Conservation (phyloP, 2,888 invertebrate species). For the Heterodera filipjevi region DNA sequence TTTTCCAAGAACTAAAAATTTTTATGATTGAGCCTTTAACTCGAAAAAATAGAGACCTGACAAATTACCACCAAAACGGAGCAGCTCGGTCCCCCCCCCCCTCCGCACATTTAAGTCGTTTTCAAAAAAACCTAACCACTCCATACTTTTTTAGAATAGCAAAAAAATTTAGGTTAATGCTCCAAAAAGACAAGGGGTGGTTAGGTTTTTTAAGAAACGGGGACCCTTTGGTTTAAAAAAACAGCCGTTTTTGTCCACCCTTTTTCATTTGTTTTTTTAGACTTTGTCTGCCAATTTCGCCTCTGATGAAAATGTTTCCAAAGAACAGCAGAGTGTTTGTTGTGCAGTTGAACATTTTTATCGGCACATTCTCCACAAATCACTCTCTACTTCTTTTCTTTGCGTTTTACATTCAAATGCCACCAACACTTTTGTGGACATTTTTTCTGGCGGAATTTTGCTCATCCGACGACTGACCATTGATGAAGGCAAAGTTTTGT, state of each 20-base stretch:
- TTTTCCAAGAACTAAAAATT: neutral
- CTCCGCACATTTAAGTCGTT: no score
- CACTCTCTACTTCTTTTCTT: constrained; percentile 29
- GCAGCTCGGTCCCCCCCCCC: no score
- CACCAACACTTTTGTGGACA: constrained; percentile 16
- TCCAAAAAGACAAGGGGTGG: no score
- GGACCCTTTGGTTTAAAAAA: no score
- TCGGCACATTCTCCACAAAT: constrained; percentile 11
- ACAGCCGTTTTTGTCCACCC: constrained; percentile 22
- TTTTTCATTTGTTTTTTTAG: constrained; percentile 24
- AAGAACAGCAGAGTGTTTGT: constrained; percentile 17
- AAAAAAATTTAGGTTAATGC: no score
- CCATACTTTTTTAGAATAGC: no score
- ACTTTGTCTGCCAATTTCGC: constrained; percentile 31
- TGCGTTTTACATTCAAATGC: constrained; percentile 24
- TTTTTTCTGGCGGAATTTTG: constrained; percentile 27
- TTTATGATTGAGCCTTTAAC: no score
- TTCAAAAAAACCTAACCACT: no score
- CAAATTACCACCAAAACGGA: no score
- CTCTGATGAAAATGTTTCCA: constrained; percentile 24
- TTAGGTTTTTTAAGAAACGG: no score
- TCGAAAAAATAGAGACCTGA: no score
- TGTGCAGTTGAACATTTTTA: constrained; percentile 30
- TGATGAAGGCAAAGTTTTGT: neutral
- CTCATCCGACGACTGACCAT: constrained; percentile 16